Evolutionary conservation across 2,113 vertebrate species (phyloP).

Genomic region (Polypterus bichir): DNA sequence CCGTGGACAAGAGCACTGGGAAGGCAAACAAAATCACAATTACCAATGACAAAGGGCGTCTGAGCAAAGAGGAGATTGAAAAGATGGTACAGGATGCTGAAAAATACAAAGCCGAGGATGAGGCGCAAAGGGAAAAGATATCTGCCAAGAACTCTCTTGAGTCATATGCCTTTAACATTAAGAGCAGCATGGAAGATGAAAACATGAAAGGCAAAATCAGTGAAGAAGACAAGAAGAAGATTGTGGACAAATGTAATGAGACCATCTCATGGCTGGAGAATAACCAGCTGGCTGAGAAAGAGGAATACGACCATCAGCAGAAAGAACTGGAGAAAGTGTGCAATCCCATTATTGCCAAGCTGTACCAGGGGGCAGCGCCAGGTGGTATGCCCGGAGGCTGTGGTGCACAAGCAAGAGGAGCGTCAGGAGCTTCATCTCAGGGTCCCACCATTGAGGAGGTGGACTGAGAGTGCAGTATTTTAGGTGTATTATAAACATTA

Average conservation of each 20-base stretch:
- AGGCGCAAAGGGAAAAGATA: constrained; percentile 5
- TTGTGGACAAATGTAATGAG: constrained; percentile 20
- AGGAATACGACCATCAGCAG: constrained; percentile 19
- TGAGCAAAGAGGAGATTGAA: constrained; percentile 24
- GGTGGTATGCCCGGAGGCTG: constrained; percentile 13
- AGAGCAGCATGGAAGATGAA: constrained; percentile 19
- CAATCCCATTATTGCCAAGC: constrained; percentile 16
- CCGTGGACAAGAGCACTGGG: constrained; percentile 17
- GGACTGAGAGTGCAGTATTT: constrained; percentile 17
- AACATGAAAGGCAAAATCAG: constrained; percentile 15
- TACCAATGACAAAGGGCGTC: constrained; percentile 17
- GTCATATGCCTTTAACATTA: constrained; percentile 22
- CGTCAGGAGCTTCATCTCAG: neutral
- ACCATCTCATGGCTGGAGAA: constrained; percentile 18
- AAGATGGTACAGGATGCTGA: constrained; percentile 22
- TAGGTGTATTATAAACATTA: too few relatives aligned
- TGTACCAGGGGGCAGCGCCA: constrained; percentile 17
- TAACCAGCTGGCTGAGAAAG: constrained; percentile 22
- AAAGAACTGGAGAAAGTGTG: constrained; percentile 26
- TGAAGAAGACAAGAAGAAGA: constrained; percentile 13
- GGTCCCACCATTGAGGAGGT: constrained; percentile 18
- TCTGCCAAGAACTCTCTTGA: constrained; percentile 23
- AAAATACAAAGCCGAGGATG: constrained; percentile 1
- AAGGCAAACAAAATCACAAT: constrained; percentile 18
- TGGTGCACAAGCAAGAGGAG: neutral